Conservation (phyloP, 2,888 invertebrate genomes). For the Brachylomia viminalis region DNA sequence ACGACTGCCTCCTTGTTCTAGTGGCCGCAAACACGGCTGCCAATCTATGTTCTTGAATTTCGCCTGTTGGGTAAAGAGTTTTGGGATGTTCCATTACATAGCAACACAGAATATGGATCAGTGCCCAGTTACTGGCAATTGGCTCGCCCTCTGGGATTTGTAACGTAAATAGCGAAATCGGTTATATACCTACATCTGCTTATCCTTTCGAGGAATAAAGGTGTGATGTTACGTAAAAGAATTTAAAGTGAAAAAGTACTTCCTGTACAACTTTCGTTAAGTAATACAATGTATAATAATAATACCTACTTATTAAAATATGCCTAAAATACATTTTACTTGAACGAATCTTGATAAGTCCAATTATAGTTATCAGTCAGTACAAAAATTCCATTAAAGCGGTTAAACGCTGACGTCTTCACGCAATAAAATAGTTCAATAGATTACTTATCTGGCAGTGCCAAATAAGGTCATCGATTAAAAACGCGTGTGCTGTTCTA, state of each 20-base stretch:
- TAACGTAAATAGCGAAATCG: neutral
- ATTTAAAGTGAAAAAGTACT: conserved; percentile 1
- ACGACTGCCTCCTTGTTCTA: neutral
- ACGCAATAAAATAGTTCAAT: conserved; percentile 59
- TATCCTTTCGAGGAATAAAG: neutral
- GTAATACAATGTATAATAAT: conserved; percentile 6
- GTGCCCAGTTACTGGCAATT: neutral
- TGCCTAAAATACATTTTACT: conserved; percentile 28
- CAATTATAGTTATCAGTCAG: conserved; percentile 40
- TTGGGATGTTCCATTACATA: neutral
- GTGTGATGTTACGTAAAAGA: neutral
- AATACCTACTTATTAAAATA: conserved; percentile 28
- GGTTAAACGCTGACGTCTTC: conserved; percentile 47
- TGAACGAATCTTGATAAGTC: conserved; percentile 35
- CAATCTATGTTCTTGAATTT: neutral
- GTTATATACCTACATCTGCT: neutral
- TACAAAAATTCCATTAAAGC: conserved; percentile 59
- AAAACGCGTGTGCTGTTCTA: conserved; percentile 43
- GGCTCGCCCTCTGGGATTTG: neutral
- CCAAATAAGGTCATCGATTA: conserved; percentile 68
- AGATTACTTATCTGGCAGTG: conserved; percentile 64
- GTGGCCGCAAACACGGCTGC: neutral
- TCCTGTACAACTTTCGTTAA: neutral
- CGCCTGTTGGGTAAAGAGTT: neutral
- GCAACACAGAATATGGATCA: neutral